These are phyloP conservation scores for Phyllotreta cruciferae DNA, from an alignment of 2,888 invertebrate genomes.

Conservation along the genomic window DNA sequence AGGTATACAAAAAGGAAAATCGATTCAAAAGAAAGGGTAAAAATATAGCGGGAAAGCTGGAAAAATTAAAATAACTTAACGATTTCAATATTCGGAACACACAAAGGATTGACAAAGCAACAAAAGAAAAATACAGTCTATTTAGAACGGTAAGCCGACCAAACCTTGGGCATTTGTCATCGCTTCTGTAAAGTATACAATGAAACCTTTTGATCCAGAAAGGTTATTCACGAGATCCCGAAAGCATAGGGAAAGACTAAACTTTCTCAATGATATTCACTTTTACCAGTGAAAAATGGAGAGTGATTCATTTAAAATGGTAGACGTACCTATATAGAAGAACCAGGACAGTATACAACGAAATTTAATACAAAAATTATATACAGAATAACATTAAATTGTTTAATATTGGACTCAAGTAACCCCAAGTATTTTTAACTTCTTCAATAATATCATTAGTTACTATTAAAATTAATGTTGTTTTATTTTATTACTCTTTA, in stretches of 20 bases:
- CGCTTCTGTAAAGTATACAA: constrained; percentile 28
- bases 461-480: no score
- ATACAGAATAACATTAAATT: no score
- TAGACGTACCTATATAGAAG: no score
- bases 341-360: no score
- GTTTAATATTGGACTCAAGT: no score
- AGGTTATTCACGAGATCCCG: constrained; percentile 26
- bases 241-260: constrained; percentile 32
- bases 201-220: constrained; percentile 31
- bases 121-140: constrained; percentile 28
- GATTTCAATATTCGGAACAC: constrained; percentile 18
- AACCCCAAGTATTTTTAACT: no score
- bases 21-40: neutral
- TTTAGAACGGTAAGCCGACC: constrained; percentile 22
- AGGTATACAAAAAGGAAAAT: no score
- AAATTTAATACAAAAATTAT: no score
- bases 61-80: constrained; percentile 21
- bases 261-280: constrained; percentile 38
- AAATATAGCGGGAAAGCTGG: neutral
- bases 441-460: no score
- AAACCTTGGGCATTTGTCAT: constrained; percentile 25
- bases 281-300: constrained; percentile 47
- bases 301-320: constrained; percentile 46
- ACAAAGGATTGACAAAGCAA: constrained; percentile 26
- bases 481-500: no score